Evolutionary conservation across 2,888 invertebrate species (phyloP), one percentile per base, ranked within the genome.

Genomic region (Acrocera orbiculus): DNA sequence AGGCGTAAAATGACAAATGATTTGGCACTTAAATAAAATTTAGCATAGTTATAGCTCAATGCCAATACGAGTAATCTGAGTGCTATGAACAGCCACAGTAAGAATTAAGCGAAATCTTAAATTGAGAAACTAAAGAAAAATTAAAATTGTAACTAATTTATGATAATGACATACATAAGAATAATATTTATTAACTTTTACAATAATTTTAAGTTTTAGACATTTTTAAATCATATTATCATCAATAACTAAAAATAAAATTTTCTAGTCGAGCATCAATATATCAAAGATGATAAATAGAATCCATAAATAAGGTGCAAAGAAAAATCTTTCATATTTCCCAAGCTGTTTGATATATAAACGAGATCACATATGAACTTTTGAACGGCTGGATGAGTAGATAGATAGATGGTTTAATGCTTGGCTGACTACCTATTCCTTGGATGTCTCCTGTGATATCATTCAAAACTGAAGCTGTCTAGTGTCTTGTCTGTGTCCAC

Each of bases 261-360:
- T n/a, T n/a, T n/a, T n/a, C n/a, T n/a, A n/a, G n/a, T n/a, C n/a
- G n/a, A n/a, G n/a, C 39, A 44, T 45, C 45, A 45, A 45, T 45
- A 43, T 45, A 44, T 45, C 44, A 45, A 45, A 45, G 44, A 45
- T 45, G 45, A 45, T 45, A 45, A 45, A 45, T 45, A 45, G 43
- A 45, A 44, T 45, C 45, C 44, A 45, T 45, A 45, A 45, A 45
- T 45, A 45, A 45, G 45, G 45, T 44, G 45, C 44, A 42, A 42
- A 44, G 43, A 37, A 40, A 40, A 37, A 40, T 40, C 35, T 37
- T 34, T 30, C 35, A 37, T 39, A 39, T 39, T 36, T 38, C 27
- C 31, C 29, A 10, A 17, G 24, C 27, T 26, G 27, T 20, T 26
- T 32, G 20, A 24, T 28, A 33, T 22, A 25, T 27, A 27, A 15